phyloP scores from a whole-genome alignment of 37 sponge, comb jelly and placozoan species.

The Corticium candelabrum region DNA sequence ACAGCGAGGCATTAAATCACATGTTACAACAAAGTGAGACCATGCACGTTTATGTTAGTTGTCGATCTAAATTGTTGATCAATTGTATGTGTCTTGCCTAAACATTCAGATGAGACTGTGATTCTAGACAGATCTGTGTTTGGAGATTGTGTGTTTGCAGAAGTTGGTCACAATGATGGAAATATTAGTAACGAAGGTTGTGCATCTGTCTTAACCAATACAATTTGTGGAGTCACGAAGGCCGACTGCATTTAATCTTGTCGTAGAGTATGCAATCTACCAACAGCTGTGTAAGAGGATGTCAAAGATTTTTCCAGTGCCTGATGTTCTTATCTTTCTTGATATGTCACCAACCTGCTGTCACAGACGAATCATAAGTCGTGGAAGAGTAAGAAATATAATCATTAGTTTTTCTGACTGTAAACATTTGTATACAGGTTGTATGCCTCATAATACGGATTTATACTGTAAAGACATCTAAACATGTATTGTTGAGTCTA shows the following conservation, averaged over 20 bases:
- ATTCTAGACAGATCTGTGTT: constrained; percentile 76
- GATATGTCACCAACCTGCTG: constrained; percentile 56
- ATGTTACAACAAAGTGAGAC: constrained; percentile 15
- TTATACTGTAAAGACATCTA: no score
- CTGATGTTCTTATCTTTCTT: constrained; percentile 55
- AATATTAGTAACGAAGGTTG: constrained; percentile 65
- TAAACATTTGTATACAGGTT: no score
- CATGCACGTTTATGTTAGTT: no score
- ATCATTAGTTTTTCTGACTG: no score
- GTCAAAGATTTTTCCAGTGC: constrained; percentile 39
- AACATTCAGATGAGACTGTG: constrained; percentile 40
- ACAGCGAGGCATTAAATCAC: constrained; percentile 64
- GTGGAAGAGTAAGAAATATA: constrained; percentile 56
- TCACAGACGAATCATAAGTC: constrained; percentile 41
- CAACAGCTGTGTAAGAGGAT: constrained; percentile 26
- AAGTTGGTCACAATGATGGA: constrained; percentile 62
- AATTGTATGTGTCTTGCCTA: background rate
- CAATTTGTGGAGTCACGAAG: no score
- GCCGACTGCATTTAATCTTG: no score
- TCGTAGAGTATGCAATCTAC: no score
- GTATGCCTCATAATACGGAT: no score
- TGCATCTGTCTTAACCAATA: no score
- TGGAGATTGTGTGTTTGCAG: constrained; percentile 84
- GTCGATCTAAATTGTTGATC: no score
- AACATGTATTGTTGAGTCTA: no score